Conservation (phyloP, 1,140 invertebrate genomes). For the Drosophila biarmipes region DNA sequence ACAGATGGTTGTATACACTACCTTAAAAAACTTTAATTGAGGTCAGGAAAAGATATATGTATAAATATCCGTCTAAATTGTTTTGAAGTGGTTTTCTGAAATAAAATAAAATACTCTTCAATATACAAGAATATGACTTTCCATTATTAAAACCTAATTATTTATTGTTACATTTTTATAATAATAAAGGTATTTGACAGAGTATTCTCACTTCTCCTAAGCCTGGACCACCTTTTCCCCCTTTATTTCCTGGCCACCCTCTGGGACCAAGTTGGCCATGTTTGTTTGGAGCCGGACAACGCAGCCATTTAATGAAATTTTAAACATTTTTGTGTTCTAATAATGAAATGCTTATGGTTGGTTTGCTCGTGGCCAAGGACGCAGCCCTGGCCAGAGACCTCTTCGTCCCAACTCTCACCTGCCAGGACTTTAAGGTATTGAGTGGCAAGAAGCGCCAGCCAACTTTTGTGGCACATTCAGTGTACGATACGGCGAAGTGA, state of each 20-base stretch:
- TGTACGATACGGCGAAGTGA: conserved; percentile 4
- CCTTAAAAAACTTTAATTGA: too few species aligned
- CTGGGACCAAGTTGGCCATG: conserved; percentile 21
- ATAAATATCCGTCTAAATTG: too few species aligned
- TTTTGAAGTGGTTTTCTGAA: too few species aligned
- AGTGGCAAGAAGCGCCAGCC: conserved; percentile 7
- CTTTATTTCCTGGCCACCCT: conserved; percentile 13
- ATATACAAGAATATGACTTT: too few species aligned
- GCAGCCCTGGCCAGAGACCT: conserved; percentile 1
- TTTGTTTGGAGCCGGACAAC: conserved; percentile 43
- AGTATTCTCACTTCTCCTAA: background rate
- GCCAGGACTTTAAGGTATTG: conserved; percentile 26
- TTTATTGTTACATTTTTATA: background rate
- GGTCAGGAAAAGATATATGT: too few species aligned
- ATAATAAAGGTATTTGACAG: background rate
- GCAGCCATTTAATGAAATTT: conserved; percentile 78
- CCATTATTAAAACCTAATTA: background rate
- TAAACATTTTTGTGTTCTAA: conserved; percentile 77
- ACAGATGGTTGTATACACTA: conserved; percentile 20
- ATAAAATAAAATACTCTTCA: too few species aligned
- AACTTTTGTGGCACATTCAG: conserved; percentile 5
- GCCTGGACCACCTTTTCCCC: background rate
- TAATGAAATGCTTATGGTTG: conserved; percentile 75
- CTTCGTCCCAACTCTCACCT: background rate
- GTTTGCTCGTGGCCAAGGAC: conserved; percentile 26